A percentile compares a stretch with the other conserved stretches of the same genome.
These are phyloP conservation scores for Melanargia galathea DNA, from an alignment of 2,888 invertebrate species.

Conservation along the genomic window DNA sequence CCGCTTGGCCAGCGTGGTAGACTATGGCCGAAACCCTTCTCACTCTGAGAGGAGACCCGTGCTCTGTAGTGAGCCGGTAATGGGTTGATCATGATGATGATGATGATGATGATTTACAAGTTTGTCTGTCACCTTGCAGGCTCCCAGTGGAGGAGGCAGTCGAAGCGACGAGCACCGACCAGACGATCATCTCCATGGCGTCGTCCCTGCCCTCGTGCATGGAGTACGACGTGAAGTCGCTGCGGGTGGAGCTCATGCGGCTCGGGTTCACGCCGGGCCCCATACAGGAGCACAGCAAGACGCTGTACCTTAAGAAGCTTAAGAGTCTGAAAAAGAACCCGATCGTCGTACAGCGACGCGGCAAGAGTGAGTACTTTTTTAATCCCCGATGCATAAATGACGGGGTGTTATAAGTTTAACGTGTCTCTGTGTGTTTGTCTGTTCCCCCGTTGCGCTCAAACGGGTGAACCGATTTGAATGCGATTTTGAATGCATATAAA, in stretches of 20 bases:
- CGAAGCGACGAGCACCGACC: slow-evolving; percentile 56
- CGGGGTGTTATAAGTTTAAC: too few relatives aligned
- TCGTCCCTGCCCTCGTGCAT: slow-evolving; percentile 83
- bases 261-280: slow-evolving; percentile 91
- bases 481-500: too few relatives aligned
- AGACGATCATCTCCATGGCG: slow-evolving; percentile 68
- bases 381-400: too few relatives aligned
- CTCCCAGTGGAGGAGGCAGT: slow-evolving; percentile 63
- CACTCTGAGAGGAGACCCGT: too few relatives aligned
- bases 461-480: too few relatives aligned
- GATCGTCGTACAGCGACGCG: slow-evolving; percentile 49
- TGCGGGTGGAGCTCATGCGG: slow-evolving; percentile 84
- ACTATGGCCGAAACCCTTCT: too few relatives aligned
- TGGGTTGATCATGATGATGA: too few relatives aligned
- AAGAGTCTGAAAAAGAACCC: slow-evolving; percentile 79
- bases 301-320: slow-evolving; percentile 88
- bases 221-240: slow-evolving; percentile 85
- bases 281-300: slow-evolving; percentile 88
- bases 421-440: too few relatives aligned
- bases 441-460: too few relatives aligned
- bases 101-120: too few relatives aligned
- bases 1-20: too few relatives aligned
- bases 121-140: slow-evolving; percentile 49
- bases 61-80: too few relatives aligned
- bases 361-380: slow-evolving; percentile 55